Percentiles rank a stretch among this genome's conserved stretches.
These are phyloP conservation scores for Muraenolepis orangiensis DNA, from an alignment of 2,797 vertebrate genomes.

Conservation along the genomic window DNA sequence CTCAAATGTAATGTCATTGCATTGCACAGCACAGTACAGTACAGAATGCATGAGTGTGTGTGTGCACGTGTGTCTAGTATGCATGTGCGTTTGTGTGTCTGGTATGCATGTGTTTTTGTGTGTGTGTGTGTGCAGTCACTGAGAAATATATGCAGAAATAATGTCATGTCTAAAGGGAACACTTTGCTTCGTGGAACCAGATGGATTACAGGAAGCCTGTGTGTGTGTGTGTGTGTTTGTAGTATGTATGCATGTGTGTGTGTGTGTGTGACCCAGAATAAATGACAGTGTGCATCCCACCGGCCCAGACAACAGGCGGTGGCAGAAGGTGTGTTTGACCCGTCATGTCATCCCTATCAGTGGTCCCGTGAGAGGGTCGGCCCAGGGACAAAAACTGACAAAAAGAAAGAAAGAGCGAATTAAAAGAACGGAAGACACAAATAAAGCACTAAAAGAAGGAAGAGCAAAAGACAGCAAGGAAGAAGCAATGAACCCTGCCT, in stretches of 20 bases:
- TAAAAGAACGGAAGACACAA: background rate
- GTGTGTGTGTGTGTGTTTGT: background rate
- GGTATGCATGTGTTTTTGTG: too few species aligned
- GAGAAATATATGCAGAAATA: background rate
- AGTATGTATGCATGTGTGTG: too few species aligned
- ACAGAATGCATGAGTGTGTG: constrained; percentile 1
- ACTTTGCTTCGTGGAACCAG: background rate
- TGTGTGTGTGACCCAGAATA: background rate
- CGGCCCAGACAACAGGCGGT: too few species aligned
- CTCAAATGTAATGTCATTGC: too few species aligned
- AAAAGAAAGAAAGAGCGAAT: background rate
- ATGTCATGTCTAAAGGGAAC: background rate
- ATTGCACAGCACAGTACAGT: too few species aligned
- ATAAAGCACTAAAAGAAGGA: background rate
- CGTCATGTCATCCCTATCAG: too few species aligned
- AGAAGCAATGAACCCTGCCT: background rate
- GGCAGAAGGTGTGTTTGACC: too few species aligned
- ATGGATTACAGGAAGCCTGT: background rate
- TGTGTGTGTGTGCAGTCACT: constrained; percentile 5
- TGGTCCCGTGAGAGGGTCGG: too few species aligned
- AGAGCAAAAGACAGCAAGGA: background rate
- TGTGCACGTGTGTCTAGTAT: background rate
- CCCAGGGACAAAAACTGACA: background rate
- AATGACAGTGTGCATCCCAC: too few species aligned
- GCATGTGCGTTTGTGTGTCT: constrained; percentile 6